Conservation (phyloP, 2,888 invertebrate genomes). For the Papilio elwesi region DNA sequence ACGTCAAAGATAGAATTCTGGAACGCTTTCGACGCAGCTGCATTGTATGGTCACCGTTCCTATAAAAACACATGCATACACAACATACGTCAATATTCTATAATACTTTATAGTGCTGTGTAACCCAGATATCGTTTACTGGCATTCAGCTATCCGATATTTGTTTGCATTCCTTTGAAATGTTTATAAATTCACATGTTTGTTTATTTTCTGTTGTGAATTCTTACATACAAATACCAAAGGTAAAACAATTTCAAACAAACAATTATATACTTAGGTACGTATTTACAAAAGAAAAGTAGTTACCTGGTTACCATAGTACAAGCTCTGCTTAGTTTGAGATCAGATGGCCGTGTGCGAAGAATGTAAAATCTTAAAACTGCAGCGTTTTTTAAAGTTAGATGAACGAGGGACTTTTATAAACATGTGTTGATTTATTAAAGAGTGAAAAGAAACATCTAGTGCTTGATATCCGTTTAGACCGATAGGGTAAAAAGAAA, state of each 20-base stretch:
- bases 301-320: too few relatives aligned
- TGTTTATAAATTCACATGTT: constrained; percentile 18
- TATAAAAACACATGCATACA: constrained; percentile 6
- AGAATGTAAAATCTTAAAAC: too few relatives aligned
- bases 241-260: not conserved
- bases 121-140: not conserved
- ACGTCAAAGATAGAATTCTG: not conserved
- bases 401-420: too few relatives aligned
- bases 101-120: not conserved
- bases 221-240: constrained; percentile 24
- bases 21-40: not conserved
- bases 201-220: constrained; percentile 22
- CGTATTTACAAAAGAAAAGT: too few relatives aligned
- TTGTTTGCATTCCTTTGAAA: constrained; percentile 32
- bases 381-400: too few relatives aligned
- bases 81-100: constrained; percentile 28
- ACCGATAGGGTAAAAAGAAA: too few relatives aligned
- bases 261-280: too few relatives aligned
- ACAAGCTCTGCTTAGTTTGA: too few relatives aligned
- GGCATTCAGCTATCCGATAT: constrained; percentile 1
- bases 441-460: too few relatives aligned
- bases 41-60: not conserved
- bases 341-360: too few relatives aligned
- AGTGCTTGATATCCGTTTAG: too few relatives aligned
- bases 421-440: too few relatives aligned